Evolutionary conservation across 2,888 invertebrate genomes (phyloP), one percentile per base, ranked within the genome.

Genomic region (Calameuta filiformis): DNA sequence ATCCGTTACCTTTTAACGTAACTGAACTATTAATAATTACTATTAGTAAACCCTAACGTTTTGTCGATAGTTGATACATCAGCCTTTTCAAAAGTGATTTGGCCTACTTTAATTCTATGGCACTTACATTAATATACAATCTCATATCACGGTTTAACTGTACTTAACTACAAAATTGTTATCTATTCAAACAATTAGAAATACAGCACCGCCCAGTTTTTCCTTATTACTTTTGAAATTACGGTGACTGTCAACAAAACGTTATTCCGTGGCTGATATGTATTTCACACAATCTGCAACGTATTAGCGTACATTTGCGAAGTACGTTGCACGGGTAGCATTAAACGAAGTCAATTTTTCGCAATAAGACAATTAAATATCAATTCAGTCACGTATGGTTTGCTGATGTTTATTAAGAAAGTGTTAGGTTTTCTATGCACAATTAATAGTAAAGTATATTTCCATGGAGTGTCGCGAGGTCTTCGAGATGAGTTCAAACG

Each of bases 341-440:
- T 77, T 40, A 75, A 81, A 75, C 35, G 6, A 79, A 77, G 81
- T 81, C 79, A 81, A 80, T 81, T 81, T 79, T 80, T 69, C 78
- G 56, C 9, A 23, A 9, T 56, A 56, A 56, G 56, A 56, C 56
- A 56, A 9, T 56, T 56, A 2, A 56, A 56, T 56, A 56, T 56
- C 23, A 23, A 56, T 9, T 56, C 56, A 56, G 56, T 23, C 56
- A 23, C 56, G 23, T 56, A 15, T 56, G 56, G 56, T 56, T 56
- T 56, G 23, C 23, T 56, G 15, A 23, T 56, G 6, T 56, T 23
- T 23, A 56, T 56, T 23, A 9, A 56, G 56, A 56, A 15, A 56
- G 56, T 23, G 56, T 56, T 56, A 56, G 56, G 56, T 56, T 56
- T 56, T 23, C 56, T 56, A 56, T 56, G 56, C 56, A 56, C 56